These are phyloP conservation scores for Nylanderia fulva DNA, from an alignment of 1,140 invertebrate species.

Conservation along the genomic window DNA sequence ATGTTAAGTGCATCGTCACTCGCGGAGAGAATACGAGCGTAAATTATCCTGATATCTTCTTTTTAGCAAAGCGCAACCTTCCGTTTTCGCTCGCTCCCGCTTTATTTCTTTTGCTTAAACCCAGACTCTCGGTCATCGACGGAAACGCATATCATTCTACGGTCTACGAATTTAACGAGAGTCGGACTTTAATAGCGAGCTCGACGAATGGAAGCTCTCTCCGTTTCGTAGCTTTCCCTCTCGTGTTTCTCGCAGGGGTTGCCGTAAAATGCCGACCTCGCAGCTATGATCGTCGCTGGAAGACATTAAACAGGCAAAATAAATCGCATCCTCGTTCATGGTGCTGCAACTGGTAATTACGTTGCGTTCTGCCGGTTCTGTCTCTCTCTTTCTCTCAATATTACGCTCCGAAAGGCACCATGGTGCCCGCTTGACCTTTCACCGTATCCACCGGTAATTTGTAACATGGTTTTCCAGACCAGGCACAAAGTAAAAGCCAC, in stretches of 20 bases:
- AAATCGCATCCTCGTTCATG: slow-evolving; percentile 40
- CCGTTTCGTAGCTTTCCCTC: neutral
- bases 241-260: neutral
- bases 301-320: slow-evolving; percentile 27
- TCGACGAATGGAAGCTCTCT: neutral
- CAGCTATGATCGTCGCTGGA: neutral
- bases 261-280: slow-evolving; percentile 7
- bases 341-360: slow-evolving; percentile 47
- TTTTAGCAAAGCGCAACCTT: slow-evolving; percentile 24
- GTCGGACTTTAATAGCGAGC: slow-evolving; percentile 45
- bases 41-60: slow-evolving; percentile 21
- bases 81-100: neutral
- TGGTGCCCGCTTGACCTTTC: slow-evolving; percentile 61
- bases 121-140: neutral
- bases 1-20: neutral
- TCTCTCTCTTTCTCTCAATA: slow-evolving; percentile 3
- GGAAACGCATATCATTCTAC: neutral
- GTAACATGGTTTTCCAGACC: slow-evolving; percentile 72
- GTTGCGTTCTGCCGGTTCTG: neutral
- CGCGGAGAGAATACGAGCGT: slow-evolving; percentile 1
- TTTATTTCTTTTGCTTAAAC: slow-evolving; percentile 53
- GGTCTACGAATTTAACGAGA: slow-evolving; percentile 21
- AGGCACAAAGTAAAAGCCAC: slow-evolving; percentile 59
- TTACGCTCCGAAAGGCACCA: slow-evolving; percentile 47
- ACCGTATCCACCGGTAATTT: slow-evolving; percentile 69